These are phyloP conservation scores for Misgurnus mizolepis DNA, from an alignment of 2,113 vertebrate species.

Conservation along the genomic window DNA sequence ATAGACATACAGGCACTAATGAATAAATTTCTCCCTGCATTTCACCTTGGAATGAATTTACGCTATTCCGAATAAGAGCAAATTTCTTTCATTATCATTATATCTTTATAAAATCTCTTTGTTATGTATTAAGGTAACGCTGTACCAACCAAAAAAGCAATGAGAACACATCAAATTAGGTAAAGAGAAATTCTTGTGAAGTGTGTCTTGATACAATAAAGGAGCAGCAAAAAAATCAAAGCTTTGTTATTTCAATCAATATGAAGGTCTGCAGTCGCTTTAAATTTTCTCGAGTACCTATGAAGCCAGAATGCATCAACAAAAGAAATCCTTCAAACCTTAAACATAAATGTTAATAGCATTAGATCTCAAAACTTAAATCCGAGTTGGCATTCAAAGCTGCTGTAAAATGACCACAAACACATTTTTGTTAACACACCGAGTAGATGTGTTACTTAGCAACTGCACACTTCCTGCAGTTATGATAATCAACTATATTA, in stretches of 20 bases:
- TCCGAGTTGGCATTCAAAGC: background rate
- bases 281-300: background rate
- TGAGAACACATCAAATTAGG: conserved; percentile 16
- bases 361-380: background rate
- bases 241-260: background rate
- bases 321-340: background rate
- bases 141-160: conserved; percentile 1
- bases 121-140: conserved; percentile 29
- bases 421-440: too few relatives aligned
- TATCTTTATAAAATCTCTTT: conserved; percentile 50
- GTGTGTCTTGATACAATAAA: background rate
- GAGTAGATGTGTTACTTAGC: too few relatives aligned
- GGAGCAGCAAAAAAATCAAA: background rate
- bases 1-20: conserved; percentile 25
- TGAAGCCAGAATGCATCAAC: background rate
- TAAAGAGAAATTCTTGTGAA: background rate
- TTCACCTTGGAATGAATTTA: conserved; percentile 57
- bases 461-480: too few relatives aligned
- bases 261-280: background rate
- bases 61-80: conserved; percentile 49
- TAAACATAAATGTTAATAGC: background rate
- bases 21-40: conserved; percentile 26
- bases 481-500: too few relatives aligned
- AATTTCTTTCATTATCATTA: conserved; percentile 57
- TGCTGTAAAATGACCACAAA: too few relatives aligned